These are phyloP conservation scores for Sitta carolinensis DNA, from an alignment of 2,797 vertebrate species.

Conservation along the genomic window DNA sequence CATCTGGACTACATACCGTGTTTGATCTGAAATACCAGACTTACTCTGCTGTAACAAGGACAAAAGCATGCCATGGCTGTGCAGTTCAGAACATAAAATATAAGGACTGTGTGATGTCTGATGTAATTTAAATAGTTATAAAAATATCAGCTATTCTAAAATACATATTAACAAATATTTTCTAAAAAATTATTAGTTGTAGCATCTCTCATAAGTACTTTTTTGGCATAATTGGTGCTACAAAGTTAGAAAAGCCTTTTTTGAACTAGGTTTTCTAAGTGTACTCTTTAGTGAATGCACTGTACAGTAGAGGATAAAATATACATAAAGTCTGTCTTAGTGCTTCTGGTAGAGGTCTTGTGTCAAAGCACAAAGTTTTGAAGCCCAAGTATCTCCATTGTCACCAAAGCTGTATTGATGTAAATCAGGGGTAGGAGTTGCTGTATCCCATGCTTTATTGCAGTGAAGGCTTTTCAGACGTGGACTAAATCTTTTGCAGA, in stretches of 20 bases:
- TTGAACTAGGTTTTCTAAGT: neutral
- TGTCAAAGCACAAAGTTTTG: neutral
- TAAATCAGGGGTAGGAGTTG: neutral
- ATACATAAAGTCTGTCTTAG: neutral
- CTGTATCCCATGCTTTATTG: neutral
- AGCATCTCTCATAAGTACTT: neutral
- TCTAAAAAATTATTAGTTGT: neutral
- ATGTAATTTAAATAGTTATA: neutral
- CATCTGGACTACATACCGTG: slow-evolving; percentile 63
- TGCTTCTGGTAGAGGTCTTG: neutral
- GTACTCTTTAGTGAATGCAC: neutral
- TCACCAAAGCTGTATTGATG: neutral
- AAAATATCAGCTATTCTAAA: neutral
- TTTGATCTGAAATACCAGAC: slow-evolving; percentile 72
- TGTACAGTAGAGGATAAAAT: neutral
- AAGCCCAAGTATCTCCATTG: neutral
- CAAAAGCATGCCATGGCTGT: slow-evolving; percentile 41
- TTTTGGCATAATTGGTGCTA: neutral
- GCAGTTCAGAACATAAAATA: slow-evolving; percentile 47
- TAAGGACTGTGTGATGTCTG: neutral
- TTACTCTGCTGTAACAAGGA: slow-evolving; percentile 48
- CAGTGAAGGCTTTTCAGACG: neutral
- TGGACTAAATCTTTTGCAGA: neutral
- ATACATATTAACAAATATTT: neutral
- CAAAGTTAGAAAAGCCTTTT: neutral